Evolutionary conservation across 2,113 vertebrate species (phyloP).

Genomic region (Leptodactylus fuscus): DNA sequence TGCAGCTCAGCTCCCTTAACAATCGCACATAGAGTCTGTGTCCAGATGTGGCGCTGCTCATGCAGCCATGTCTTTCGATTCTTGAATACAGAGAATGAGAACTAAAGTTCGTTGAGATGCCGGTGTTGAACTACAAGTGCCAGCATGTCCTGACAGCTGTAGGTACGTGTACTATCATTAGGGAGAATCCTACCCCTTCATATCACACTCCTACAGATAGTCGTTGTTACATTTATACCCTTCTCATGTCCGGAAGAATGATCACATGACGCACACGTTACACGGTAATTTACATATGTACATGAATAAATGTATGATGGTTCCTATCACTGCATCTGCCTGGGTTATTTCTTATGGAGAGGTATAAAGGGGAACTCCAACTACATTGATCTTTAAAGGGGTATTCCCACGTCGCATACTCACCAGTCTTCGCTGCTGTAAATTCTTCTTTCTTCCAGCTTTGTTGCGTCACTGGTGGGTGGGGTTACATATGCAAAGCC

Average conservation of each 20-base stretch:
- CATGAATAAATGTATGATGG: constrained; percentile 26
- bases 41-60: background rate
- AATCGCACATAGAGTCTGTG: background rate
- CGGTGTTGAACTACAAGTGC: background rate
- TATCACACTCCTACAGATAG: background rate
- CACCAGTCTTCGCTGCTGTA: too few species aligned
- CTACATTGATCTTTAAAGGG: too few species aligned
- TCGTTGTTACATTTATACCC: background rate
- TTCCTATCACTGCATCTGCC: background rate
- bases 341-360: constrained; percentile 8
- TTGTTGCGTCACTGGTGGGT: too few species aligned
- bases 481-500: too few species aligned
- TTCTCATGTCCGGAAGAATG: background rate
- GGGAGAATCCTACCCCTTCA: background rate
- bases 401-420: too few species aligned
- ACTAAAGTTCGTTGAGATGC: background rate
- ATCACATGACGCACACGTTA: background rate
- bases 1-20: background rate
- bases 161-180: background rate
- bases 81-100: background rate
- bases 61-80: background rate
- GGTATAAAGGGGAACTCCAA: background rate
- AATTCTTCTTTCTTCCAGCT: too few species aligned
- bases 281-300: background rate
- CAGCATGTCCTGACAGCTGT: background rate